Evolutionary conservation across 2,797 vertebrate genomes (phyloP).

Genomic region (Pelochelys cantorii): DNA sequence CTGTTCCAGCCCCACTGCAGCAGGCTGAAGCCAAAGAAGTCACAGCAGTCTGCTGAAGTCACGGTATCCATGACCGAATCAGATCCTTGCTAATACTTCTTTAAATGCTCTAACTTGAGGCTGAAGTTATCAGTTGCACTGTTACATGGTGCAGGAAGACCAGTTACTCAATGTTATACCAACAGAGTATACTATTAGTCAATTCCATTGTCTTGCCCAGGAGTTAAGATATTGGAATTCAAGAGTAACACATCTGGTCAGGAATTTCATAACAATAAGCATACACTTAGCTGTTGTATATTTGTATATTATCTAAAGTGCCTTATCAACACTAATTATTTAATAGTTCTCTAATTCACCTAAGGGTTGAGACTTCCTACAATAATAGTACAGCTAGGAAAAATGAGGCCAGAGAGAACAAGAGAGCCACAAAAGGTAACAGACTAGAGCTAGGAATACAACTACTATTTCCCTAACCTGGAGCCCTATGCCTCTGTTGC

Average conservation of each 20-base stretch:
- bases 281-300: background rate
- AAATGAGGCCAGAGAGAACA: background rate
- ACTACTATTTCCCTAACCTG: background rate
- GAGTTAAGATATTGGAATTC: background rate
- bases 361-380: background rate
- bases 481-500: background rate
- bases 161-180: accelerated
- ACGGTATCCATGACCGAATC: too few relatives aligned
- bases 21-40: too few relatives aligned
- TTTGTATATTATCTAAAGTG: background rate
- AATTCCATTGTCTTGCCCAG: background rate
- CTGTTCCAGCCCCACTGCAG: too few relatives aligned
- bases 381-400: background rate
- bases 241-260: background rate
- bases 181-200: background rate
- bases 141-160: background rate
- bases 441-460: background rate
- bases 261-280: background rate
- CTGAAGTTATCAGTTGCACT: background rate
- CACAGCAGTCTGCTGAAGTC: too few relatives aligned
- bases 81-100: background rate
- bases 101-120: background rate
- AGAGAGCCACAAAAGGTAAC: background rate
- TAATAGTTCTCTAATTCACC: background rate
- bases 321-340: background rate